Evolutionary conservation across 2,888 invertebrate species (phyloP), one percentile per base, ranked within the genome.

Genomic region (Philaethria dido): DNA sequence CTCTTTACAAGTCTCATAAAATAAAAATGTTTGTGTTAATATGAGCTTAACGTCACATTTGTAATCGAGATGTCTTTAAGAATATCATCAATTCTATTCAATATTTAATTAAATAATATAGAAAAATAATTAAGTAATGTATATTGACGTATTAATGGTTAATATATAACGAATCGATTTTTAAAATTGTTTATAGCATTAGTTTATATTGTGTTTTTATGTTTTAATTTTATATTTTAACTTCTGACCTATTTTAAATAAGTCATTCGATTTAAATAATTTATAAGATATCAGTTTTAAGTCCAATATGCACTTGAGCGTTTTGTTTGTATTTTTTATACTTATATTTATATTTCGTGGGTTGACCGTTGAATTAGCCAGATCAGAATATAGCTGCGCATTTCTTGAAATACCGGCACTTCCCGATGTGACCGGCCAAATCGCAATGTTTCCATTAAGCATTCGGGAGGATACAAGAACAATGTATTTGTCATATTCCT

Each of bases 261-360:
- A 52, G 50, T 52, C 11, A 52, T 52, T 52, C 9, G 3, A 29
- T 16, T 29, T 50, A 29, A 25, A 50, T 50, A 29, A 16, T 29
- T 50, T 8, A 50, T 29, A 9, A 1, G 0, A 48, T 48, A 48
- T 25, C 3, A 22, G 22, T 48, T 48, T 22, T 48, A 22, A 25
- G 14, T 9, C 1, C 22, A 22, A 48, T 14, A 8, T 22, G 1
- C 2, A 2, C 11, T 39, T 13, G 3, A 13, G 39, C 13, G 48
- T 48, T 13, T 47, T 48, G 18, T 48, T 13, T 22, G 5, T 22
- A 13, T 39, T 2, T 13, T 39, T 39, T 13, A 39, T 5, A 0
- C 14, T 22, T 8, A 20, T 22, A 13, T n/a, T n/a, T n/a, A n/a
- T n/a, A n/a, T n/a, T n/a, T n/a, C n/a, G n/a, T n/a, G n/a, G n/a